Conservation (phyloP, 1,140 invertebrate genomes). For the Pseudobourletiella spinata region DNA sequence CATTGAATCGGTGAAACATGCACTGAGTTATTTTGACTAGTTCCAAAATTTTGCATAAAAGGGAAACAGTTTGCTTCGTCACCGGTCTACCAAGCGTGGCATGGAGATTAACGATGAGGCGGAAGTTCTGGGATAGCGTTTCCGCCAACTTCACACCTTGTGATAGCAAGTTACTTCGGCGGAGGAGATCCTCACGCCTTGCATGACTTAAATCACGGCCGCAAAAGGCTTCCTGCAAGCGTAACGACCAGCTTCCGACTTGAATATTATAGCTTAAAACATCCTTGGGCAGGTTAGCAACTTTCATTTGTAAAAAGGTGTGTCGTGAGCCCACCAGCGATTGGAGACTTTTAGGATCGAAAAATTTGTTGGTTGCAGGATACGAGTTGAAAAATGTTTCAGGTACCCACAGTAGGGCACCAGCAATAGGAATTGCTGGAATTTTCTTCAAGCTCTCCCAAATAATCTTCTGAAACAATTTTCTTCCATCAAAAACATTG, state of each 20-base stretch:
- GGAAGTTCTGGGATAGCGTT: constrained; percentile 45
- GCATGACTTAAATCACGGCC: constrained; percentile 45
- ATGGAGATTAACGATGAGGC: constrained; percentile 69
- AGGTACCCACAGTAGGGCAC: constrained; percentile 69
- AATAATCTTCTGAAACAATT: constrained; percentile 18
- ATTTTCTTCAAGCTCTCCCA: constrained; percentile 41
- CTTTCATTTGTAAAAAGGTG: constrained; percentile 50
- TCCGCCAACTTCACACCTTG: constrained; percentile 49
- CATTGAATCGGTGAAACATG: constrained; percentile 49
- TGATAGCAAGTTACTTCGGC: constrained; percentile 49
- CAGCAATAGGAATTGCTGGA: constrained; percentile 61
- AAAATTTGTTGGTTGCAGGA: constrained; percentile 48
- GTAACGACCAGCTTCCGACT: constrained; percentile 39
- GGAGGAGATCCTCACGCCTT: constrained; percentile 52
- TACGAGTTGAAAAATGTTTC: constrained; percentile 46
- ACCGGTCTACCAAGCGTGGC: constrained; percentile 63
- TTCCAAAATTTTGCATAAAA: constrained; percentile 71
- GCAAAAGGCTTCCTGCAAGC: constrained; percentile 36
- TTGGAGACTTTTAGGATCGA: constrained; percentile 54
- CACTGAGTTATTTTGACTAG: constrained; percentile 67
- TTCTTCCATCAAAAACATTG: constrained; percentile 22
- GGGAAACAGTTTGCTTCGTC: constrained; percentile 62
- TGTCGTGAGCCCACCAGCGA: constrained; percentile 47
- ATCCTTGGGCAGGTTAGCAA: constrained; percentile 52
- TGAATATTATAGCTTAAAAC: constrained; percentile 44